phyloP scores from a whole-genome alignment of 2,888 invertebrate species.

The Pterostichus niger region DNA sequence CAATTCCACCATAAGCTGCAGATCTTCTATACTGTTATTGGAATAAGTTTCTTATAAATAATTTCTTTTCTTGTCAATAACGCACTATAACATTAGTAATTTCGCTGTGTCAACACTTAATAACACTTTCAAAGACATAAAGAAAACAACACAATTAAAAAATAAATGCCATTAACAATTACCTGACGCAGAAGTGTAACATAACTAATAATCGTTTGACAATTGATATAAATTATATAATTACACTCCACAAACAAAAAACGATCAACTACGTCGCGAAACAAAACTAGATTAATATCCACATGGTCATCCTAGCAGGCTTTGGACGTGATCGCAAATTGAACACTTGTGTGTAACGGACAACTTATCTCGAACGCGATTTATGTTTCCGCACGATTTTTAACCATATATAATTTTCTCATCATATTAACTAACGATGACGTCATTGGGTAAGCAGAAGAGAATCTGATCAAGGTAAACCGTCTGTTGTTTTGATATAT shows the following conservation, averaged over 20 bases:
- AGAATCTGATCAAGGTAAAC: conserved; percentile 37
- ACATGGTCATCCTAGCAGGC: conserved; percentile 9
- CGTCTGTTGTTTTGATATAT: conserved; percentile 25
- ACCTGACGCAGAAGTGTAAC: conserved; percentile 5
- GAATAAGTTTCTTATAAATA: too few species aligned
- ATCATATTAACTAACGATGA: conserved; percentile 44
- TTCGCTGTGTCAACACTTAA: too few species aligned
- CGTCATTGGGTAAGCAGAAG: conserved; percentile 9
- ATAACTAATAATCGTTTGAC: conserved; percentile 20
- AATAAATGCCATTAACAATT: conserved; percentile 3
- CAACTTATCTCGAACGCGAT: conserved; percentile 17
- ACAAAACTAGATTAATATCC: conserved; percentile 25
- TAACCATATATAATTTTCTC: conserved; percentile 47
- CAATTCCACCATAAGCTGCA: too few species aligned
- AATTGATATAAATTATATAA: conserved; percentile 34
- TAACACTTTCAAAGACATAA: neutral
- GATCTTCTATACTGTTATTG: too few species aligned
- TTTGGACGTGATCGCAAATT: neutral
- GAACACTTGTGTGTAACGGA: conserved; percentile 39
- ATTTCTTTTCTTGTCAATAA: too few species aligned
- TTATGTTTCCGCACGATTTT: conserved; percentile 43
- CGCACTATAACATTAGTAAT: too few species aligned
- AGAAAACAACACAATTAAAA: conserved; percentile 29
- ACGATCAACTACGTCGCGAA: conserved; percentile 11
- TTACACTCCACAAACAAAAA: conserved; percentile 4